Conservation (phyloP, 2,797 vertebrate genomes). For the Chelon auratus region DNA sequence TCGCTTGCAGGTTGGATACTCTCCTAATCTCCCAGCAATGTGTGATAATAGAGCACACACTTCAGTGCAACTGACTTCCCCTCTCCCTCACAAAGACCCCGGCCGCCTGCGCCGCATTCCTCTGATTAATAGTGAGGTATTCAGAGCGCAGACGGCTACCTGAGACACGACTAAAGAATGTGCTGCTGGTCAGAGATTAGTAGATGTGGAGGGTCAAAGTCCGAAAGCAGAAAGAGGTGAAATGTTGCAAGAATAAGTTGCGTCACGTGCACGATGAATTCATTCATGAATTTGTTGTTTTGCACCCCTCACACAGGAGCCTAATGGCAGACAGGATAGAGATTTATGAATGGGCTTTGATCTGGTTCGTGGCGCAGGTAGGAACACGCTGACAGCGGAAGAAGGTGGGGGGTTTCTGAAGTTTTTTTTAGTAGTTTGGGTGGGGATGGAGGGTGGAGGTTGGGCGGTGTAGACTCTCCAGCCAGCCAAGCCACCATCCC, state of each 20-base stretch:
- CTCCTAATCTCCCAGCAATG: constrained; percentile 40
- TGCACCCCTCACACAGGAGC: constrained; percentile 7
- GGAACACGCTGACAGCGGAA: constrained; percentile 60
- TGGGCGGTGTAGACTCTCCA: constrained; percentile 33
- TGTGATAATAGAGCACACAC: constrained; percentile 37
- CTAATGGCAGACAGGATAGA: constrained; percentile 15
- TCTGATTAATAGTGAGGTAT: constrained; percentile 63
- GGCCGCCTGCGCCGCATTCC: constrained; percentile 68
- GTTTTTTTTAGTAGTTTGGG: constrained; percentile 20
- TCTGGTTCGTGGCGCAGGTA: constrained; percentile 67
- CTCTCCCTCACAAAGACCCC: constrained; percentile 27
- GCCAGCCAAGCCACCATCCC: constrained; percentile 47
- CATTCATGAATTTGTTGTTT: constrained; percentile 1
- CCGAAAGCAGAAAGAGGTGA: constrained; percentile 23
- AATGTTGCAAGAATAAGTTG: not conserved
- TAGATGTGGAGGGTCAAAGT: constrained; percentile 56
- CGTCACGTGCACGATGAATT: not conserved
- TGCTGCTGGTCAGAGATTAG: constrained; percentile 42
- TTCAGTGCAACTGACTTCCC: constrained; percentile 20
- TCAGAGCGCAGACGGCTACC: constrained; percentile 47
- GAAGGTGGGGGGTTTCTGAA: constrained; percentile 29
- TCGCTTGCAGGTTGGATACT: constrained; percentile 32
- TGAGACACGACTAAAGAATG: constrained; percentile 77
- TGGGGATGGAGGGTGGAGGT: constrained; percentile 3
- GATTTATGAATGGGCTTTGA: constrained; percentile 66